These are phyloP conservation scores for Heliocidaris erythrogramma DNA, from an alignment of 35 echinoderm and acorn worm genomes.

Conservation along the genomic window DNA sequence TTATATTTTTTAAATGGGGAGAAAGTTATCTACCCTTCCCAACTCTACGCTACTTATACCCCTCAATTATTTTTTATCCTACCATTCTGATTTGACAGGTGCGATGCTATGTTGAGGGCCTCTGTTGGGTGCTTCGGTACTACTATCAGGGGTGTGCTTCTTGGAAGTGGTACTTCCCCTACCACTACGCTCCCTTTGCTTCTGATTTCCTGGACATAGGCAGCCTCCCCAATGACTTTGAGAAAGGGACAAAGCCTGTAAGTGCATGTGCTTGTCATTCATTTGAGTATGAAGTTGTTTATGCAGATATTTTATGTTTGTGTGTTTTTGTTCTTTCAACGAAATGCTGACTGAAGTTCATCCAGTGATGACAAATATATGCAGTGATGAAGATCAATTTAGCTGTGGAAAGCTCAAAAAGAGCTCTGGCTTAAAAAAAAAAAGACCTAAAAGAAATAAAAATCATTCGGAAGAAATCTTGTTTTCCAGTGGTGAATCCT, in stretches of 20 bases:
- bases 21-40: no score
- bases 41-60: no score
- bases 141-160: constrained; percentile 99
- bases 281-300: neutral
- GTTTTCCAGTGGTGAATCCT: no score
- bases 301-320: neutral
- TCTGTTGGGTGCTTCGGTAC: constrained; percentile 96
- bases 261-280: neutral
- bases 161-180: constrained; percentile 99
- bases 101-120: constrained; percentile 78
- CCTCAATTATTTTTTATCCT: neutral
- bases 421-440: no score
- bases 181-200: constrained; percentile 97
- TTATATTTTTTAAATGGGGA: no score
- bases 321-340: neutral
- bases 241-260: constrained; percentile 79
- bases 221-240: constrained; percentile 67
- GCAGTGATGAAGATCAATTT: no score
- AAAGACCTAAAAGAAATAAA: no score
- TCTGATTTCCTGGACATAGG: constrained; percentile 82
- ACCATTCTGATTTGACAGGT: constrained; percentile 47
- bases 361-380: no score
- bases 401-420: no score
- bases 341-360: neutral
- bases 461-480: no score